Base-by-base conservation (phyloP, 1,140 invertebrate genomes). In the Heliconius hermathena region DNA sequence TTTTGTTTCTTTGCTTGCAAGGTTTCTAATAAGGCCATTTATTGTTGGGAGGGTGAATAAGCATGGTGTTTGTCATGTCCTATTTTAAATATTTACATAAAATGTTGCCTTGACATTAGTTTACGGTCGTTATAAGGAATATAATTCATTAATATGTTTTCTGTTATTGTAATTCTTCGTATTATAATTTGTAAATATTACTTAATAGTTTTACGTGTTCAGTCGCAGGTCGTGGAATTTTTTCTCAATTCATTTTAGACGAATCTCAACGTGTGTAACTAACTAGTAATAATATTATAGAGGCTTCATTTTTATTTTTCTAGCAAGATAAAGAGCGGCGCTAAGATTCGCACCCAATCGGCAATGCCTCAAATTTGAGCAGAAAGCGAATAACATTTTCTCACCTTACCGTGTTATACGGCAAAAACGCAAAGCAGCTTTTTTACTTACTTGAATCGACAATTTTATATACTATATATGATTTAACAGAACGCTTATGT, bases 161-260 rank as follows among this genome's bases (percentile, higher is more conserved):
- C 54, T 66, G 60, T 66, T 26, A 66, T 29, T 66, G 22, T 66
- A 66, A 57, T 57, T 13, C 60, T 66, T 66, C 26, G 60, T 66
- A 66, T 13, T 66, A 3, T 26, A 11, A 29, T 29, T 66, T 66
- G 60, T 22, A 26, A 66, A 66, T 29, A 13, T 66, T 26, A 66
- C n/a, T 26, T 13, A 66, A 66, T 29, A 29, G 4, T 3, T 66
- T 11, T 66, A 29, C 60, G 60, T 66, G 60, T 66, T 66, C 13
- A 4, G 11, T 66, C 8, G 22, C 57, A 29, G 8, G 60, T 26
- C 3, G 60, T 1, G 57, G 22, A 26, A 3, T 66, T n/a, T 22
- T 52, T 57, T 57, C n/a, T 57, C 8, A 57, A 9, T 57, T 57
- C 3, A 9, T 20, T 57, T 57, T 3, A 57, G n/a, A 2, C 54